Conservation (phyloP, 2,888 invertebrate species). For the Meloe dianella region DNA sequence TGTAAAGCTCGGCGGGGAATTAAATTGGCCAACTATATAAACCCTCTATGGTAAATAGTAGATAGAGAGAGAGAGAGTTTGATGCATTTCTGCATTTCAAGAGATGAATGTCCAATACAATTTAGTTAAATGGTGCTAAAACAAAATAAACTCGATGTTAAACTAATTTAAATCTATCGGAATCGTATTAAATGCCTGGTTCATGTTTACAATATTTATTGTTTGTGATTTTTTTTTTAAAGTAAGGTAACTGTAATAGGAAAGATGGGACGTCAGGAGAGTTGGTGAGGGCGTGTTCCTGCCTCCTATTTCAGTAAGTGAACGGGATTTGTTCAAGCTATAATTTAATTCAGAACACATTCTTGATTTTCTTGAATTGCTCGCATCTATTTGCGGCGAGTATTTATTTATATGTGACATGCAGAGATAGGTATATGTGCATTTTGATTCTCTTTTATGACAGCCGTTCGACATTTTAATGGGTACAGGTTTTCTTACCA, state of each 20-base stretch:
- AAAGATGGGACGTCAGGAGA: constrained; percentile 10
- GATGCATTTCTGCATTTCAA: constrained; percentile 17
- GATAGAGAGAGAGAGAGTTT: constrained; percentile 20
- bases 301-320: constrained; percentile 40
- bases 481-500: constrained; percentile 50
- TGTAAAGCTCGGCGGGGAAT: constrained; percentile 55
- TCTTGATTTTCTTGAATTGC: constrained; percentile 52
- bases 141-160: constrained; percentile 41
- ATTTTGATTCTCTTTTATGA: constrained; percentile 53
- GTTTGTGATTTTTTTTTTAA: constrained; percentile 39
- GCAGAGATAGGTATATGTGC: constrained; percentile 53
- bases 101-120: background rate
- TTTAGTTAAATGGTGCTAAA: background rate
- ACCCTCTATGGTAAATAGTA: constrained; percentile 44
- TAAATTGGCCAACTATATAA: constrained; percentile 51
- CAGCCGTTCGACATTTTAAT: constrained; percentile 54
- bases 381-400: constrained; percentile 46
- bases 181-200: background rate
- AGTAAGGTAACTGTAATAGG: constrained; percentile 42
- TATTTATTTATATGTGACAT: constrained; percentile 49
- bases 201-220: constrained; percentile 17
- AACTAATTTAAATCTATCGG: background rate
- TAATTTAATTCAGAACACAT: constrained; percentile 53
- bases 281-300: constrained; percentile 38
- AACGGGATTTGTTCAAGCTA: constrained; percentile 42